phyloP scores from a whole-genome alignment of 2,888 invertebrate genomes.

The Pachymerium ferrugineum region DNA sequence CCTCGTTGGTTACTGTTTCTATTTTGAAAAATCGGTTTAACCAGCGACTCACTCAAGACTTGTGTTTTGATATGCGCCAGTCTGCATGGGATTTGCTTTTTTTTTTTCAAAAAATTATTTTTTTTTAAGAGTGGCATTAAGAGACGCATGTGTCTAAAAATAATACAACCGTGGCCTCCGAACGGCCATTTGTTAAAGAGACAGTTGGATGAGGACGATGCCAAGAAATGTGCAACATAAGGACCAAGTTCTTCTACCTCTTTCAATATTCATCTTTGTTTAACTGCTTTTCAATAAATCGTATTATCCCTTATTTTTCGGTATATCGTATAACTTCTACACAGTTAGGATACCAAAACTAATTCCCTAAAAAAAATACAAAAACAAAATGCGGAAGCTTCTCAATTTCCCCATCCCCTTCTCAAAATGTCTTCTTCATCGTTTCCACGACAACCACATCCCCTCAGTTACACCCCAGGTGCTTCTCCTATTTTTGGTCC shows the following conservation, averaged over 20 bases:
- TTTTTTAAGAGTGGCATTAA: neutral
- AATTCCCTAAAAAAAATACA: neutral
- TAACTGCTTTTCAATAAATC: neutral
- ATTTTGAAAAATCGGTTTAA: too few species aligned
- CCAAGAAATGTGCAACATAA: neutral
- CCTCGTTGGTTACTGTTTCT: too few species aligned
- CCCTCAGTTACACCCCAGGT: slow-evolving; percentile 8
- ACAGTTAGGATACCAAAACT: too few species aligned
- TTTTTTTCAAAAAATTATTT: too few species aligned
- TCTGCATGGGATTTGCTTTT: too few species aligned
- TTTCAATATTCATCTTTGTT: neutral
- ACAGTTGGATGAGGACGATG: slow-evolving; percentile 9
- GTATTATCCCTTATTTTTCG: neutral
- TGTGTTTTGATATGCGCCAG: too few species aligned
- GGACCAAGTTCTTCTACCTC: neutral
- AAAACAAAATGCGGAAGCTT: neutral
- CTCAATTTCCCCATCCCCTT: neutral
- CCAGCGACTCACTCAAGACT: too few species aligned
- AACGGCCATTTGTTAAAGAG: neutral
- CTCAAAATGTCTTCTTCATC: neutral
- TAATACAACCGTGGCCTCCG: neutral
- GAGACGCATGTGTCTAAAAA: neutral
- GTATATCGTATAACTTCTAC: neutral
- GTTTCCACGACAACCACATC: neutral
- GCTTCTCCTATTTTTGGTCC: slow-evolving; percentile 15